These are phyloP conservation scores for Aporophyla lueneburgensis DNA, from an alignment of 2,888 invertebrate species.

Conservation along the genomic window DNA sequence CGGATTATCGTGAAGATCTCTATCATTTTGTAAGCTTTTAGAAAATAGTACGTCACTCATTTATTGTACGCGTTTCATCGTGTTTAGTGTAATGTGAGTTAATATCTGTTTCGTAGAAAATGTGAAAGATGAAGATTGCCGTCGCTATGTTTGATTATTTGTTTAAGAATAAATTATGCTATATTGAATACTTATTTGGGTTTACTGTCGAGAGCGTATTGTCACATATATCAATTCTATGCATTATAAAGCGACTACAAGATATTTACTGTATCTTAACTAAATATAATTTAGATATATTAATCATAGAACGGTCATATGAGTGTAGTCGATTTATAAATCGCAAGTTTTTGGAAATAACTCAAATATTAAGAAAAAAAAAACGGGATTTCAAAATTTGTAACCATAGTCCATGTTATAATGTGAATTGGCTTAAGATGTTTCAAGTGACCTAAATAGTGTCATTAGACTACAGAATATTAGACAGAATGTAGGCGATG, in stretches of 20 bases:
- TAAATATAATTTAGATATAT: conserved; percentile 30
- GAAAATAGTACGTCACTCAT: conserved; percentile 74
- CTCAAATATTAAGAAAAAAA: conserved; percentile 51
- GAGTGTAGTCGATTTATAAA: conserved; percentile 57
- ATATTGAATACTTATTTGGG: conserved; percentile 37
- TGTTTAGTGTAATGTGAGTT: conserved; percentile 69
- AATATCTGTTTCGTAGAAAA: conserved; percentile 48
- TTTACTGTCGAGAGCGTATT: conserved; percentile 45
- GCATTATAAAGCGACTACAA: conserved; percentile 58
- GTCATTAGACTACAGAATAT: conserved; percentile 87
- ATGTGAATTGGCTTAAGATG: conserved; percentile 82
- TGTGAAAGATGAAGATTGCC: conserved; percentile 40
- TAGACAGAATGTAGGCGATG: conserved; percentile 87
- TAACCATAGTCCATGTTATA: conserved; percentile 83
- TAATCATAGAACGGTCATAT: conserved; percentile 16
- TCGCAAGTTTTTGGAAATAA: conserved; percentile 49
- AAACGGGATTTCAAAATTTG: conserved; percentile 76
- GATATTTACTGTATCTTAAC: conserved; percentile 37
- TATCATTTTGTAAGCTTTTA: conserved; percentile 74
- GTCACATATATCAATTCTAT: conserved; percentile 30
- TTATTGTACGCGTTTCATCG: conserved; percentile 73
- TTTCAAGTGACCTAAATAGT: conserved; percentile 86
- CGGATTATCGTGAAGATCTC: conserved; percentile 85
- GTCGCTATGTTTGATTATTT: conserved; percentile 48
- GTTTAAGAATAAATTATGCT: conserved; percentile 53